Evolutionary conservation across 2,113 vertebrate species (phyloP).

Genomic region (Ailurus styani): DNA sequence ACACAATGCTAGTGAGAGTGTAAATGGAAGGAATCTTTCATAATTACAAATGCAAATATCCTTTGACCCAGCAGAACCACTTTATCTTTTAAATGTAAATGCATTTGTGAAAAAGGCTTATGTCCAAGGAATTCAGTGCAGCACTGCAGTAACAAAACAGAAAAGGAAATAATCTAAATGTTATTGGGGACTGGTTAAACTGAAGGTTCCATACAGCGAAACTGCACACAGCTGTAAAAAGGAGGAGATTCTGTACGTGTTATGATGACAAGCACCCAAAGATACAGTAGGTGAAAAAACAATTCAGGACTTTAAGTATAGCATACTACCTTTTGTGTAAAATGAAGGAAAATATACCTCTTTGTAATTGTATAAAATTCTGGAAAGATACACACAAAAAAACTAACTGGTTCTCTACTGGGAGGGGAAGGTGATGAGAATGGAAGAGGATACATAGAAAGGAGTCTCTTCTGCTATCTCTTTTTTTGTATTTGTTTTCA

Average conservation of each 20-base stretch:
- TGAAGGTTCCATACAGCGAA: neutral
- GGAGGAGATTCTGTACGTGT: neutral
- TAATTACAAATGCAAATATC: neutral
- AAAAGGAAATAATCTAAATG: neutral
- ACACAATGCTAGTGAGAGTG: neutral
- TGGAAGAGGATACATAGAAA: neutral
- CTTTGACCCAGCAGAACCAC: neutral
- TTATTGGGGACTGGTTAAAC: neutral
- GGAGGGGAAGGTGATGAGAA: neutral
- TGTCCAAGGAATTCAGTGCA: neutral
- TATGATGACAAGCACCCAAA: neutral
- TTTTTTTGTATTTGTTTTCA: conserved; percentile 12
- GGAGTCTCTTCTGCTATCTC: neutral
- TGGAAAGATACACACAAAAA: neutral
- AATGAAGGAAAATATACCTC: neutral
- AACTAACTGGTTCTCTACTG: neutral
- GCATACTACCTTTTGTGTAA: neutral
- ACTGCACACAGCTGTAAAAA: neutral
- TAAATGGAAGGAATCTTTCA: neutral
- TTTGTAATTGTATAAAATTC: neutral
- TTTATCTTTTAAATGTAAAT: neutral
- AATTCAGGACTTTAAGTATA: neutral
- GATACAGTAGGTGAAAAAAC: neutral
- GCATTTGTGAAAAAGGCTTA: neutral
- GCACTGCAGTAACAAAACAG: neutral